A percentile compares a stretch with the other conserved stretches of the same genome.
phyloP scores from a whole-genome alignment of 2,113 vertebrate genomes.

The Rousettus leschenaultii region DNA sequence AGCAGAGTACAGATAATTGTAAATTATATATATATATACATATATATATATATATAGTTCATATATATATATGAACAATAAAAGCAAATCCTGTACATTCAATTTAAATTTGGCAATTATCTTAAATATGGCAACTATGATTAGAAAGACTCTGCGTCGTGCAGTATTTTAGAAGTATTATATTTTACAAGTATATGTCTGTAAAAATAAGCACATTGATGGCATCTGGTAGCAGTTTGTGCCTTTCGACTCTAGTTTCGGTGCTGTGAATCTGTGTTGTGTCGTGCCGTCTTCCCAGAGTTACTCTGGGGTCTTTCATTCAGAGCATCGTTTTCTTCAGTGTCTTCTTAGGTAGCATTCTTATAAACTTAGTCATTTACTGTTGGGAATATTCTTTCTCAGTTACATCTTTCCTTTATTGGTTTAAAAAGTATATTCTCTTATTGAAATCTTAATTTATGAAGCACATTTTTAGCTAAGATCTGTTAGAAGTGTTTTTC shows the following conservation, averaged over 20 bases:
- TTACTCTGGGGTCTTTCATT: neutral
- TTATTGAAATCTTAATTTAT: neutral
- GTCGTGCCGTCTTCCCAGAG: neutral
- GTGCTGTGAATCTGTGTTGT: neutral
- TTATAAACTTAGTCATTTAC: neutral
- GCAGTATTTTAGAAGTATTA: neutral
- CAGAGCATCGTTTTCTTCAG: neutral
- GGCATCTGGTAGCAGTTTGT: neutral
- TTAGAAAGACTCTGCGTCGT: neutral
- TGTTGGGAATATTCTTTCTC: neutral
- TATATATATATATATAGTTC: no score
- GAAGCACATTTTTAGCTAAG: neutral
- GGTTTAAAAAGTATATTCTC: neutral
- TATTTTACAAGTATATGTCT: neutral
- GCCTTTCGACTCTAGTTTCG: neutral
- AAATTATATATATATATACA: no score
- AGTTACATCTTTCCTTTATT: neutral
- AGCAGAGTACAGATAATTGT: neutral
- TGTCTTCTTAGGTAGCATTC: neutral
- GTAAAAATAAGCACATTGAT: neutral
- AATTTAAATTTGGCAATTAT: neutral
- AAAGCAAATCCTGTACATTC: neutral
- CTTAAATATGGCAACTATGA: neutral
- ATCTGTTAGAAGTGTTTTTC: neutral
- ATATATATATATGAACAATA: neutral